Conservation (phyloP, 2,113 vertebrate species). For the Tachuris rubrigastra region DNA sequence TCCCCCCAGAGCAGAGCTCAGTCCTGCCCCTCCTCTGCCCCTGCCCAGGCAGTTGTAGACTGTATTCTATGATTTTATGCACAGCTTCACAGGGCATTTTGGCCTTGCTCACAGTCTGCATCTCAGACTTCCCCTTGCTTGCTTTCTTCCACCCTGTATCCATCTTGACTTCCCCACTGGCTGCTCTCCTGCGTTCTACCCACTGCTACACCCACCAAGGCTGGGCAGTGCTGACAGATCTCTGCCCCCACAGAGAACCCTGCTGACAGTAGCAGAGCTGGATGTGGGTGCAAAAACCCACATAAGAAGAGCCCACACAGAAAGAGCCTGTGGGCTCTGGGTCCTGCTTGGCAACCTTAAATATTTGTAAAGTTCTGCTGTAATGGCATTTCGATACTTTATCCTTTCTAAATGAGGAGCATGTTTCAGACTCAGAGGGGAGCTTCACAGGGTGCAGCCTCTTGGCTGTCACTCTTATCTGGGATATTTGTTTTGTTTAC, state of each 20-base stretch:
- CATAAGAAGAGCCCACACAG: slow-evolving; percentile 2
- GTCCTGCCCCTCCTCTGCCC: neutral
- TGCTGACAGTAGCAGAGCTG: neutral
- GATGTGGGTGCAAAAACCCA: neutral
- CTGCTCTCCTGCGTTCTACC: neutral
- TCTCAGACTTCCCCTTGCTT: neutral
- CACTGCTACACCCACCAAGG: neutral
- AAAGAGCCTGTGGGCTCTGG: neutral
- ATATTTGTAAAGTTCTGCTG: neutral
- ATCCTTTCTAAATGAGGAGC: neutral
- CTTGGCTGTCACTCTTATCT: neutral
- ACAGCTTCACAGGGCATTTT: neutral
- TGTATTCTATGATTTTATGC: neutral
- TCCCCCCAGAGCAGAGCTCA: neutral
- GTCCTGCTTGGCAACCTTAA: neutral
- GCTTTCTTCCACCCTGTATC: neutral
- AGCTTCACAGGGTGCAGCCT: neutral
- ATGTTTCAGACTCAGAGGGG: neutral
- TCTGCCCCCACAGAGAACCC: neutral
- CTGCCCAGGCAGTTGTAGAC: neutral
- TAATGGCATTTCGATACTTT: neutral
- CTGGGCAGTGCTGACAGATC: neutral
- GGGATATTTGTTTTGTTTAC: neutral
- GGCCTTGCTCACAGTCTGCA: neutral
- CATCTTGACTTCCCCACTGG: neutral